A percentile compares a stretch with the other conserved stretches of the same genome.
phyloP scores from a whole-genome alignment of 2,797 vertebrate species.

The Cyclura pinguis region DNA sequence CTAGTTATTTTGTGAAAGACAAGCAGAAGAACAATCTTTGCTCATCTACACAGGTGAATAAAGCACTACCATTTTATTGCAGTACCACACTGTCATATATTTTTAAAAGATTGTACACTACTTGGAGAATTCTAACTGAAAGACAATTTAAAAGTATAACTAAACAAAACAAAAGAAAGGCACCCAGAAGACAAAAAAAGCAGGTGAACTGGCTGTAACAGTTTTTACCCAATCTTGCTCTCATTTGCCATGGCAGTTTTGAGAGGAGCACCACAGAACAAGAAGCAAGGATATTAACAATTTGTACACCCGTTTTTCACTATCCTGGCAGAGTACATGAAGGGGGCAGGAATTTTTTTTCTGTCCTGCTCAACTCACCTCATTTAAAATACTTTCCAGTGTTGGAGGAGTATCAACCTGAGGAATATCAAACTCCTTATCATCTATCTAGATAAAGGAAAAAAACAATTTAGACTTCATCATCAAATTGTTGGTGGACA shows the following conservation, averaged over 20 bases:
- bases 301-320: not conserved
- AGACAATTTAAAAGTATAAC: no score
- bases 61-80: not conserved
- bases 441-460: conserved; percentile 88
- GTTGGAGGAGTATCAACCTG: conserved; percentile 98
- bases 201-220: not conserved
- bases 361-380: conserved; percentile 87
- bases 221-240: not conserved
- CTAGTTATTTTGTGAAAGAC: not conserved
- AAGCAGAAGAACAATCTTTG: not conserved
- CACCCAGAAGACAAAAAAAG: not conserved
- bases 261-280: not conserved
- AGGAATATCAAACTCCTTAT: conserved; percentile 98
- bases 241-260: not conserved
- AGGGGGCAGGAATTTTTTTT: not conserved
- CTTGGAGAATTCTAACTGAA: no score
- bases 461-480: conserved; percentile 28
- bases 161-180: not conserved
- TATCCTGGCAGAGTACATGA: not conserved
- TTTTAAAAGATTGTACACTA: no score
- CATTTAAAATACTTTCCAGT: conserved; percentile 96
- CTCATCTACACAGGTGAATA: not conserved
- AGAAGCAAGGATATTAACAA: not conserved
- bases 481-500: not conserved
- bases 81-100: no score